Evolutionary conservation across 64 coral and sea anemone species (phyloP).

Genomic region (Montipora foliosa): DNA sequence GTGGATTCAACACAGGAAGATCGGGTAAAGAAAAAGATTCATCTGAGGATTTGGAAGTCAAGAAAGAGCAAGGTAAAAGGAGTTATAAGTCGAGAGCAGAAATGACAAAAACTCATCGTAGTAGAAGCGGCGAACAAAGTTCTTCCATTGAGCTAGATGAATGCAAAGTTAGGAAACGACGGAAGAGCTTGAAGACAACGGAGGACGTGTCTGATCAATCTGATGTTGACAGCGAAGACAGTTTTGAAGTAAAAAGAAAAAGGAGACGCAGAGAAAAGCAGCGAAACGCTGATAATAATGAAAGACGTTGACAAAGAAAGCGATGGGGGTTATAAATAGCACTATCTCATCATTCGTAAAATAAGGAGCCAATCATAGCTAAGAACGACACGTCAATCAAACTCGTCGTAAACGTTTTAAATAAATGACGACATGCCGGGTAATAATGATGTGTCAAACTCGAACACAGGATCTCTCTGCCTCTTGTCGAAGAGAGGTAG

Average conservation of each 20-base stretch:
- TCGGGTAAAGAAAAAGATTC: not conserved
- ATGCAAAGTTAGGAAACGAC: not conserved
- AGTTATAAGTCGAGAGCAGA: not conserved
- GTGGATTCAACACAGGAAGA: not conserved
- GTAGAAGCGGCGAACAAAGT: not conserved
- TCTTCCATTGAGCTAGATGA: not conserved
- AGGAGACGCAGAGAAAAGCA: not conserved
- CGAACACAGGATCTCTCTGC: too few species aligned
- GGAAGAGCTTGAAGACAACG: not conserved
- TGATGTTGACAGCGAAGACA: not conserved
- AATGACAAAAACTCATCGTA: not conserved
- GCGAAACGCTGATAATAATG: not conserved
- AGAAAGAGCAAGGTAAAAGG: not conserved
- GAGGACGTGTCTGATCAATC: not conserved
- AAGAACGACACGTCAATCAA: too few species aligned
- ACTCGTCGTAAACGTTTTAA: too few species aligned
- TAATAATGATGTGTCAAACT: too few species aligned
- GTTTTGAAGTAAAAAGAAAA: not conserved
- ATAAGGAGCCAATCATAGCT: too few species aligned
- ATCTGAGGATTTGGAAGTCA: not conserved
- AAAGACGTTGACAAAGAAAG: not conserved
- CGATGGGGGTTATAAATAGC: not conserved
- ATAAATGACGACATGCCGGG: too few species aligned
- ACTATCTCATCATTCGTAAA: too few species aligned
- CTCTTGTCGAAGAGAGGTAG: too few species aligned